Evolutionary conservation across 2,888 invertebrate species (phyloP).

Genomic region (Eupeodes latifasciatus): DNA sequence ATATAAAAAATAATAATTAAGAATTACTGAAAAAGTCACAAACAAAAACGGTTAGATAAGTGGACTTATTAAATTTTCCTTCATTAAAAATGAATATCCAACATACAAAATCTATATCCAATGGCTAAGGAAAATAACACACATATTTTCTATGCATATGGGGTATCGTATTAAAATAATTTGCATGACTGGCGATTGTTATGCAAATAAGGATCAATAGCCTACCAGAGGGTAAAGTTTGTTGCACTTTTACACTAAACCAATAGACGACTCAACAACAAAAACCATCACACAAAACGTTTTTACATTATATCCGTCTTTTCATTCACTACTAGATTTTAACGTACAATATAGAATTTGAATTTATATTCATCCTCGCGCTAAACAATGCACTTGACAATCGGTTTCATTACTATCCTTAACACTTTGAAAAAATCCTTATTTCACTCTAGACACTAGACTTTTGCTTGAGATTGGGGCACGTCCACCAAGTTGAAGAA

Average conservation of each 20-base stretch:
- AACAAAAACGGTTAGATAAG: not conserved
- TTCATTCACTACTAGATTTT: conserved; percentile 60
- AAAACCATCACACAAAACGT: conserved; percentile 45
- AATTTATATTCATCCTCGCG: conserved; percentile 37
- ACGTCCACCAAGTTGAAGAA: conserved; percentile 70
- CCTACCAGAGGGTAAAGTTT: conserved; percentile 67
- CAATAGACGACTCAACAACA: conserved; percentile 10
- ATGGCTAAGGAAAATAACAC: conserved; percentile 27
- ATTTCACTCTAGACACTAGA: conserved; percentile 12
- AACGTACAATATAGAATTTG: conserved; percentile 18
- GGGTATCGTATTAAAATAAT: not conserved
- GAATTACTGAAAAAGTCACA: too few relatives aligned
- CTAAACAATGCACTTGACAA: conserved; percentile 73
- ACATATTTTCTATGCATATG: not conserved
- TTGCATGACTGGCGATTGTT: conserved; percentile 72
- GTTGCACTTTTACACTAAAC: conserved; percentile 68
- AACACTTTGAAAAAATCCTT: conserved; percentile 37
- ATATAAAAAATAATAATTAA: too few relatives aligned
- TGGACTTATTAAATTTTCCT: not conserved
- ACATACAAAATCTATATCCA: not conserved
- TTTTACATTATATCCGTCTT: not conserved
- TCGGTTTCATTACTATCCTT: conserved; percentile 50
- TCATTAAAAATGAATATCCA: too few relatives aligned
- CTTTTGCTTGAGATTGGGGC: conserved; percentile 23
- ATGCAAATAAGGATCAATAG: conserved; percentile 76